These are phyloP conservation scores for Erpetoichthys calabaricus DNA, from an alignment of 2,797 vertebrate genomes.

Conservation along the genomic window DNA sequence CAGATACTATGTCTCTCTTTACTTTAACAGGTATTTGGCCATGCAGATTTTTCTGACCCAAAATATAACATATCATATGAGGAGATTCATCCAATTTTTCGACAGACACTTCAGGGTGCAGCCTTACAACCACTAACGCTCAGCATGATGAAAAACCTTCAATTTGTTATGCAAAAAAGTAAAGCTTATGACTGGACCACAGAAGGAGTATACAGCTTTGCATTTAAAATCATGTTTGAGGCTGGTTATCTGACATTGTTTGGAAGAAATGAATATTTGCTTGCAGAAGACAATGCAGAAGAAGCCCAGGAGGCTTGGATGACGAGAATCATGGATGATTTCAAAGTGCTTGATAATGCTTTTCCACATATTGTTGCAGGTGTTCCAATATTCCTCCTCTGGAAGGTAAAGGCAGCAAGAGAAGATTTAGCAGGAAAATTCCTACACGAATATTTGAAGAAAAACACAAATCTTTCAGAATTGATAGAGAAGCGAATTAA, in stretches of 20 bases:
- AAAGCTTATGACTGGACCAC: conserved; percentile 16
- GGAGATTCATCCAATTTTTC: conserved; percentile 28
- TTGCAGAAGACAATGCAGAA: conserved; percentile 1
- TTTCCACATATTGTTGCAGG: conserved; percentile 28
- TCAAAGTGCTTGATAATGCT: conserved; percentile 25
- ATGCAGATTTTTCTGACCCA: conserved; percentile 24
- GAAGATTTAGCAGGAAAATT: conserved; percentile 22
- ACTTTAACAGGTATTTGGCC: conserved; percentile 27
- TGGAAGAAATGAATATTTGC: conserved; percentile 18
- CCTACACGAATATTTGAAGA: conserved; percentile 19
- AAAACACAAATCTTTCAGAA: conserved; percentile 21
- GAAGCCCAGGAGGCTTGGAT: conserved; percentile 11
- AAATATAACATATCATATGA: conserved; percentile 15
- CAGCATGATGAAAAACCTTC: conserved; percentile 28
- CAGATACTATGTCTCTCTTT: no score
- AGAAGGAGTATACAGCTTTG: conserved; percentile 28
- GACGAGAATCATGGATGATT: conserved; percentile 19
- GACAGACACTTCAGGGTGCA: conserved; percentile 26
- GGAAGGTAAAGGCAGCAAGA: conserved; percentile 22
- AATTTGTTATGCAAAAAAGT: conserved; percentile 16
- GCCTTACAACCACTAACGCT: conserved; percentile 18
- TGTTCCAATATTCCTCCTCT: conserved; percentile 22
- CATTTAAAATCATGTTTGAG: conserved; percentile 33
- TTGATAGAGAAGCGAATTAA: conserved; percentile 30
- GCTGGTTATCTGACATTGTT: conserved; percentile 32